Percentiles rank a stretch among this genome's conserved stretches.
Conservation (phyloP, 2,113 vertebrate species). For the Chascanopsetta lugubris region DNA sequence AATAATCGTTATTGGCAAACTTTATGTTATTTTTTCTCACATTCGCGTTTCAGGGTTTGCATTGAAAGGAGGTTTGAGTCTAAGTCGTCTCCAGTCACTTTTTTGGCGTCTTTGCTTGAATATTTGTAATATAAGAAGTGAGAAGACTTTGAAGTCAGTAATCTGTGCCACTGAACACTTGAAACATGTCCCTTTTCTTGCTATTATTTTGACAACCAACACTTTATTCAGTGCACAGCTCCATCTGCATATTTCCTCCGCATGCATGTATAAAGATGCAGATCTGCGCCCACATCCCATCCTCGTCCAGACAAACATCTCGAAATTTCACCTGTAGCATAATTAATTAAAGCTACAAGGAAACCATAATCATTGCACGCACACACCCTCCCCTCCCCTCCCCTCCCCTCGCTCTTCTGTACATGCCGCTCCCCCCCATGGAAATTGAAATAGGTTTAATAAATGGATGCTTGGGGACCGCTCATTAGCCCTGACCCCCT, state of each 20-base stretch:
- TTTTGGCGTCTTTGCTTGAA: background rate
- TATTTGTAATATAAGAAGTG: background rate
- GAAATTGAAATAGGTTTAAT: slow-evolving; percentile 83
- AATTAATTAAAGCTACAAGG: slow-evolving; percentile 79
- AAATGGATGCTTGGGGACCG: slow-evolving; percentile 74
- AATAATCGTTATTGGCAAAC: no score
- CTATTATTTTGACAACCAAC: slow-evolving; percentile 10
- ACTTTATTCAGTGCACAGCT: slow-evolving; percentile 6
- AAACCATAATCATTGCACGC: slow-evolving; percentile 75
- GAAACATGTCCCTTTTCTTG: background rate
- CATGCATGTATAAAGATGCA: slow-evolving; percentile 4
- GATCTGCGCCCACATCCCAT: slow-evolving; percentile 20
- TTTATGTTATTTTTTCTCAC: no score
- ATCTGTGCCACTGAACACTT: slow-evolving; percentile 28
- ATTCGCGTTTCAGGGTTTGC: no score
- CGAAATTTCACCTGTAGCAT: slow-evolving; percentile 75
- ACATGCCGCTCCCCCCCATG: slow-evolving; percentile 41
- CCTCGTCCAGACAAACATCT: slow-evolving; percentile 49
- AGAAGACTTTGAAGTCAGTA: background rate
- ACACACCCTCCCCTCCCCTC: slow-evolving; percentile 15
- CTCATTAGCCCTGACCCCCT: slow-evolving; percentile 80
- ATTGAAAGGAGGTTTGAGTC: slow-evolving; percentile 23
- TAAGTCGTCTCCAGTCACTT: slow-evolving; percentile 6
- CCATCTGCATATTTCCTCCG: background rate
- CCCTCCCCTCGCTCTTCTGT: slow-evolving; percentile 9